Conservation (phyloP, 2,113 vertebrate genomes). For the Ramphastos sulfuratus region DNA sequence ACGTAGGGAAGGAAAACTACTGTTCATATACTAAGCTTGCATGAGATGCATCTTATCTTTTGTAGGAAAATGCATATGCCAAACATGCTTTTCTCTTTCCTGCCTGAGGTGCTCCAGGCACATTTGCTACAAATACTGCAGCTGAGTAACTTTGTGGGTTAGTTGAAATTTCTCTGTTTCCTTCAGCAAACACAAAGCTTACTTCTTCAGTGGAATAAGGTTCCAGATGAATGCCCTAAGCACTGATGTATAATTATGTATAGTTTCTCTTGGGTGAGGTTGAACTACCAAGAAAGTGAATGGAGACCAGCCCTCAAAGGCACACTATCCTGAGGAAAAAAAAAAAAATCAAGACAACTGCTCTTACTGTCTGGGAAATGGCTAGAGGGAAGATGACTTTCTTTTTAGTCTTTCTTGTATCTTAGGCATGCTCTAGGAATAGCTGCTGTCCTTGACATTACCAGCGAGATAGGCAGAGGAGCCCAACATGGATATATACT, state of each 20-base stretch:
- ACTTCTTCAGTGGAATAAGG: neutral
- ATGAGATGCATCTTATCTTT: neutral
- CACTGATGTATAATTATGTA: neutral
- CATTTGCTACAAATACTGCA: neutral
- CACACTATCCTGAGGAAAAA: neutral
- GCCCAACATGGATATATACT: neutral
- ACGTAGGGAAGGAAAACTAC: neutral
- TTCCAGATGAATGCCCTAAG: neutral
- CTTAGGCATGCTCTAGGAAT: neutral
- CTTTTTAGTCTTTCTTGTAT: neutral
- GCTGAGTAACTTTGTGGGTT: neutral
- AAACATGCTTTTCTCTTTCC: neutral
- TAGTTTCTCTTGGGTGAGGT: neutral
- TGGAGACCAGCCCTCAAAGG: neutral
- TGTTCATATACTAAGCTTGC: neutral
- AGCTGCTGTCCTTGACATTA: neutral
- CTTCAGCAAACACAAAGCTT: neutral
- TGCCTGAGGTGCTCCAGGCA: neutral
- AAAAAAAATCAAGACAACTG: neutral
- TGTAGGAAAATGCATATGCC: neutral
- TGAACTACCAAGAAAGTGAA: neutral
- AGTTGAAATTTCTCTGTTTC: neutral
- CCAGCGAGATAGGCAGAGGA: neutral
- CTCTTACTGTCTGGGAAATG: neutral
- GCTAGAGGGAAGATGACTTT: neutral